Percentiles rank a stretch among this genome's conserved stretches.
phyloP scores from a whole-genome alignment of 2,888 invertebrate genomes.

The Calliphora vomitoria region DNA sequence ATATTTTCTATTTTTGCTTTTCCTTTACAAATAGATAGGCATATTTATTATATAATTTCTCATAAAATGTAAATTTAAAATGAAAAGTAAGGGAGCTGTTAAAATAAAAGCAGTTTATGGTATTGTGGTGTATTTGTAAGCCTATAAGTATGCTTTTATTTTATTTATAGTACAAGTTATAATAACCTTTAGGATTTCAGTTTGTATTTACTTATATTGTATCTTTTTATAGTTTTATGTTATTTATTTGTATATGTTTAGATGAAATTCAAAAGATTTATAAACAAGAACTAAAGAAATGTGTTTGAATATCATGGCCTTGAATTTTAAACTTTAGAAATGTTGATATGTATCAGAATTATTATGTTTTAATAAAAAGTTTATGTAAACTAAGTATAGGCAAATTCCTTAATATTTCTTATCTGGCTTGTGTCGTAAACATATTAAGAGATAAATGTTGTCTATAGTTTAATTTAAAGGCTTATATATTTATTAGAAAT shows the following conservation, averaged over 20 bases:
- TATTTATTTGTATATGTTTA: neutral
- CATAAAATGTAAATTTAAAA: neutral
- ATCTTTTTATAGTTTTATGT: neutral
- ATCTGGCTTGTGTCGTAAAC: no score
- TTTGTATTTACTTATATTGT: no score
- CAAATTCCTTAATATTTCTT: no score
- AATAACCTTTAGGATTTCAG: neutral
- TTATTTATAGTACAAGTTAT: neutral
- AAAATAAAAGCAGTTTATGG: neutral
- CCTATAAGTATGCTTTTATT: conserved; percentile 4
- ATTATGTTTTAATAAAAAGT: no score
- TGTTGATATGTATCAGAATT: no score
- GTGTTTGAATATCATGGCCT: neutral
- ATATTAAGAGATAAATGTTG: no score
- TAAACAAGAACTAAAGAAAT: neutral
- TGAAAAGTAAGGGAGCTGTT: neutral
- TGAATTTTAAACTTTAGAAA: neutral
- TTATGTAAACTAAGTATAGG: no score
- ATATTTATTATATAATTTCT: neutral
- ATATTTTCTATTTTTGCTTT: conserved; percentile 17
- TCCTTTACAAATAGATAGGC: neutral
- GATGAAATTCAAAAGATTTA: neutral
- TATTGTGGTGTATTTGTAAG: neutral
- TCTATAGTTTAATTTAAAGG: no score
- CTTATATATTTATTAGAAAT: no score